These are phyloP conservation scores for Otocyon megalotis DNA, from an alignment of 2,113 vertebrate genomes.

Conservation along the genomic window DNA sequence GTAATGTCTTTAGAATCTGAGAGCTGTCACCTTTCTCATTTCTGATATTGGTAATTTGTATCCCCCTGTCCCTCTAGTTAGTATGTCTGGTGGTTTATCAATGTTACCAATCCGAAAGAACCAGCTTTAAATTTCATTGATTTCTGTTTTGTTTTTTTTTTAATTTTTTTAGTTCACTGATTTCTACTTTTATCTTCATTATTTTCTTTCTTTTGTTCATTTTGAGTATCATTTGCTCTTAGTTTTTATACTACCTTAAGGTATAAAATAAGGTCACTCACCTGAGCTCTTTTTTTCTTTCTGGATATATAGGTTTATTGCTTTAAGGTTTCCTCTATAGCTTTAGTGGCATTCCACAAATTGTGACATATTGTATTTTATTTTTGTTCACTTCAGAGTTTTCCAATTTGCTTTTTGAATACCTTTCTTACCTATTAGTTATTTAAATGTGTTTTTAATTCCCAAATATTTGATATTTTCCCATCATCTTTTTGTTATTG, in stretches of 20 bases:
- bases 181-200: not conserved
- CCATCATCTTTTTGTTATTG: not conserved
- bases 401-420: not conserved
- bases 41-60: not conserved
- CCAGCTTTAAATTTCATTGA: not conserved
- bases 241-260: not conserved
- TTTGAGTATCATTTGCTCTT: not conserved
- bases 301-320: not conserved
- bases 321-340: not conserved
- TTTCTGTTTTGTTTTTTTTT: not conserved
- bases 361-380: not conserved
- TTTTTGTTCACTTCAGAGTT: not conserved
- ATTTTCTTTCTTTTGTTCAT: not conserved
- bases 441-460: not conserved
- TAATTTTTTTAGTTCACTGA: not conserved
- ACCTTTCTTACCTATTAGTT: not conserved
- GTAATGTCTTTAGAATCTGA: not conserved
- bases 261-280: not conserved
- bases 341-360: not conserved
- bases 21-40: not conserved
- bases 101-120: not conserved
- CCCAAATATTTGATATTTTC: not conserved
- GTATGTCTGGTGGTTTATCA: not conserved
- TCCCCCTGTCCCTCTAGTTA: not conserved
- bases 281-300: not conserved